Conservation (phyloP, 2,888 invertebrate genomes). For the Metalampra italica region DNA sequence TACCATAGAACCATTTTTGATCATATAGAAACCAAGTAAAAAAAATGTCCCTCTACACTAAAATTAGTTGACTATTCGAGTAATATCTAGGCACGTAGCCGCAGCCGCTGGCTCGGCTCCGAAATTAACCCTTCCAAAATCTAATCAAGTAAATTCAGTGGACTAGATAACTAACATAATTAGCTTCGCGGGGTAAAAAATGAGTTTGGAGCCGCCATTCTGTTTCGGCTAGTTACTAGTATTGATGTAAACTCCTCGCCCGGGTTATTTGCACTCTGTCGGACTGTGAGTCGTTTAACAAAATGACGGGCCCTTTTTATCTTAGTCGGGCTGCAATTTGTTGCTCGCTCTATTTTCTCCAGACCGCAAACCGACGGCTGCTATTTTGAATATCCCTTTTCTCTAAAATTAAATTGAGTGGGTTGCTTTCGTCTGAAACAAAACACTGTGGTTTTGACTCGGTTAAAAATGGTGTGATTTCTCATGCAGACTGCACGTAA, state of each 20-base stretch:
- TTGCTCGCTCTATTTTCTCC: conserved; percentile 66
- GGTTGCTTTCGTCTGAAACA: conserved; percentile 17
- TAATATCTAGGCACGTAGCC: not conserved
- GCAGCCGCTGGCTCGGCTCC: not conserved
- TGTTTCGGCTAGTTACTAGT: conserved; percentile 15
- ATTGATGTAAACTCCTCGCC: conserved; percentile 39
- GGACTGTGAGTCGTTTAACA: conserved; percentile 68
- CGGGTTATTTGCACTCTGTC: conserved; percentile 51
- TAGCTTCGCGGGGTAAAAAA: conserved; percentile 5
- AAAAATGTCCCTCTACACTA: not conserved
- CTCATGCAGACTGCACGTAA: too few relatives aligned
- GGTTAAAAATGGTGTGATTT: too few relatives aligned
- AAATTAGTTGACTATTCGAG: not conserved
- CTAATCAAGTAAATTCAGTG: not conserved
- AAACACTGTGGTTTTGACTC: not conserved
- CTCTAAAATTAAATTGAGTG: conserved; percentile 55
- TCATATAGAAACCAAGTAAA: too few relatives aligned
- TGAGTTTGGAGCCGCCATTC: conserved; percentile 2
- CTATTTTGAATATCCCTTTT: conserved; percentile 65
- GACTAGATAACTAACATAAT: not conserved
- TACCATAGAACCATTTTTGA: too few relatives aligned
- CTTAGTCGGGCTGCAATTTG: conserved; percentile 71
- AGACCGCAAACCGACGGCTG: conserved; percentile 58
- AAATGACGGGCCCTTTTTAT: conserved; percentile 75
- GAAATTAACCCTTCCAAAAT: not conserved